These are phyloP conservation scores for Macrobrachium rosenbergii DNA, from an alignment of 1,140 invertebrate species.

Conservation along the genomic window DNA sequence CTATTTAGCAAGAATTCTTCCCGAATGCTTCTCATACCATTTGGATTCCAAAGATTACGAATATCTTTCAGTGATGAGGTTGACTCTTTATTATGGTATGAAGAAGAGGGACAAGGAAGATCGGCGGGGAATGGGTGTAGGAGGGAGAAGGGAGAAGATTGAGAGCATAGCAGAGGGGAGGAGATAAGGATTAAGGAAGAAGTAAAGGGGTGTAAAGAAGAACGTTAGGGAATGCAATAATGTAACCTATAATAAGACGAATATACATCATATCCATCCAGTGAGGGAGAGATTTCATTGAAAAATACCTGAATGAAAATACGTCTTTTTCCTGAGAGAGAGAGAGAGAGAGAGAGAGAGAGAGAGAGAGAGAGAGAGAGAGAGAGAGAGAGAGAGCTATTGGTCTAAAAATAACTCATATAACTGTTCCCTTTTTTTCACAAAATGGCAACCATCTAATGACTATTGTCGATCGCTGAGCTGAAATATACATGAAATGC, in stretches of 20 bases:
- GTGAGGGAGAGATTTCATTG: neutral
- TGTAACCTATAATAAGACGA: no score
- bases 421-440: no score
- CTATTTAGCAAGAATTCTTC: no score
- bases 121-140: neutral
- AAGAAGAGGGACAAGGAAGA: neutral
- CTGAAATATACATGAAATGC: no score
- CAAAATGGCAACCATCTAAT: no score
- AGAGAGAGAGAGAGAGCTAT: neutral
- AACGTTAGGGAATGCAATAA: neutral
- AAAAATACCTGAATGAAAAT: neutral
- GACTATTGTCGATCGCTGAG: no score
- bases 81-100: neutral
- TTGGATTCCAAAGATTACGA: no score
- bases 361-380: conserved; percentile 14
- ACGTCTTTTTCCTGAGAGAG: no score
- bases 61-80: no score
- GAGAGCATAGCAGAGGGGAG: neutral
- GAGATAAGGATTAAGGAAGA: neutral
- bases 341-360: conserved; percentile 14
- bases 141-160: neutral
- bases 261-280: neutral
- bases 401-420: no score
- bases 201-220: neutral
- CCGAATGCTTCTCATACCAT: no score